Conservation (phyloP, 2,113 vertebrate genomes). For the Tragelaphus imberbis region DNA sequence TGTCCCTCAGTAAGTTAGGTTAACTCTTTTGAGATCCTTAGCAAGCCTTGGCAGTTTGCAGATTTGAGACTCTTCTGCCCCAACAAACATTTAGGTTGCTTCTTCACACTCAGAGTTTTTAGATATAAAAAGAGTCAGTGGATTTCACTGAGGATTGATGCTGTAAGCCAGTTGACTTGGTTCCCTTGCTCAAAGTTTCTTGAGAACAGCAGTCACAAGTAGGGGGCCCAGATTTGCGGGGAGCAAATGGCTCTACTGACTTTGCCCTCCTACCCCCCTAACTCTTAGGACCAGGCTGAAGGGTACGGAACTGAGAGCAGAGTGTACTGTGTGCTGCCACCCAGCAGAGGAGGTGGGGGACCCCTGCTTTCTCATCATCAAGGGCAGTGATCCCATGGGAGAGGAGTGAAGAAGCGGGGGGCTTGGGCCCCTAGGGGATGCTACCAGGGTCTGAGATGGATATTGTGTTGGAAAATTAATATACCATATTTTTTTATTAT, state of each 20-base stretch:
- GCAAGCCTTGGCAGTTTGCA: background rate
- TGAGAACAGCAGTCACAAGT: background rate
- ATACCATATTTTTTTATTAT: background rate
- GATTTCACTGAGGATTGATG: background rate
- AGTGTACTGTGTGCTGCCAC: background rate
- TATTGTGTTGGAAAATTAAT: background rate
- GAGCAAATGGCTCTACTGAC: background rate
- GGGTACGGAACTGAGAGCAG: background rate
- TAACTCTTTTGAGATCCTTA: background rate
- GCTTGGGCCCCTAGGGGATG: background rate
- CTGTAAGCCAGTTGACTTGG: background rate
- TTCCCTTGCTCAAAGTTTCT: background rate
- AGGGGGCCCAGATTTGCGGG: background rate
- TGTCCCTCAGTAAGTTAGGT: background rate
- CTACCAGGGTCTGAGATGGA: background rate
- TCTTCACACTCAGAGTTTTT: background rate
- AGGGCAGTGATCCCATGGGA: background rate
- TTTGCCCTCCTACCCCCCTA: rapidly evolving
- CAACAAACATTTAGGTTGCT: background rate
- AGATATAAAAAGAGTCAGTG: background rate
- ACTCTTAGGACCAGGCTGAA: background rate
- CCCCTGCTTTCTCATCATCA: background rate
- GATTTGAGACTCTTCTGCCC: background rate
- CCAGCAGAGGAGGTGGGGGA: background rate
- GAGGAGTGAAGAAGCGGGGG: rapidly evolving